Evolutionary conservation across 2,888 invertebrate genomes (phyloP).

Genomic region (Leptinotarsa haldemani): DNA sequence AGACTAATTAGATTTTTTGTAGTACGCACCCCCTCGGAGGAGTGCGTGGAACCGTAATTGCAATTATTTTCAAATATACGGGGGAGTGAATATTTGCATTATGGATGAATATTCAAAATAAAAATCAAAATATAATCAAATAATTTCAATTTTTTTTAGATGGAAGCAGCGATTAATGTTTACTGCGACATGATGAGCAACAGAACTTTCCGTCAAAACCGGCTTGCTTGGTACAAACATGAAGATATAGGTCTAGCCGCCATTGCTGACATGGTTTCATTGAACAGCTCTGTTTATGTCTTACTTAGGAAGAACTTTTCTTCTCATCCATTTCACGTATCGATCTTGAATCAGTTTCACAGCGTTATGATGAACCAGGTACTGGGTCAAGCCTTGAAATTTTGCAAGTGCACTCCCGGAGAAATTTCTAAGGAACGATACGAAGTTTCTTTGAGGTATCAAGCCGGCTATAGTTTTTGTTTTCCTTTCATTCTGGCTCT

Average conservation of each 20-base stretch:
- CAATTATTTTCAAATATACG: too few species aligned
- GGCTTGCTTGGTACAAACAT: conserved; percentile 17
- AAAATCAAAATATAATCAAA: too few species aligned
- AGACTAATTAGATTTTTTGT: too few species aligned
- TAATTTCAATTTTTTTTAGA: background rate
- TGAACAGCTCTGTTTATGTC: conserved; percentile 4
- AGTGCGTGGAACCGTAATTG: too few species aligned
- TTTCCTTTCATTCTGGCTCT: conserved; percentile 90
- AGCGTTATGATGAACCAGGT: conserved; percentile 79
- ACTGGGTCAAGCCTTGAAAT: conserved; percentile 85
- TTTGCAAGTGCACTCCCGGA: conserved; percentile 74
- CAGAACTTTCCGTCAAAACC: conserved; percentile 13
- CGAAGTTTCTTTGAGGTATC: conserved; percentile 87
- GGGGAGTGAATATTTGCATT: too few species aligned
- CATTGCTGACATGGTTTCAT: conserved; percentile 8
- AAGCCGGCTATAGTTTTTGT: conserved; percentile 93
- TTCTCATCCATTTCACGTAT: conserved; percentile 79
- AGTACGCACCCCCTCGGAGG: too few species aligned
- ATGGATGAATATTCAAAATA: too few species aligned
- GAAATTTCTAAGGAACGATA: conserved; percentile 78
- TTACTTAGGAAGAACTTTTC: conserved; percentile 70
- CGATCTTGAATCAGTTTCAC: conserved; percentile 84
- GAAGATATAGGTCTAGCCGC: conserved; percentile 14
- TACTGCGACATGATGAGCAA: conserved; percentile 26
- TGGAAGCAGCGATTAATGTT: conserved; percentile 8